These are phyloP conservation scores for Drosophila miranda DNA, from an alignment of 1,140 invertebrate species.

Conservation along the genomic window DNA sequence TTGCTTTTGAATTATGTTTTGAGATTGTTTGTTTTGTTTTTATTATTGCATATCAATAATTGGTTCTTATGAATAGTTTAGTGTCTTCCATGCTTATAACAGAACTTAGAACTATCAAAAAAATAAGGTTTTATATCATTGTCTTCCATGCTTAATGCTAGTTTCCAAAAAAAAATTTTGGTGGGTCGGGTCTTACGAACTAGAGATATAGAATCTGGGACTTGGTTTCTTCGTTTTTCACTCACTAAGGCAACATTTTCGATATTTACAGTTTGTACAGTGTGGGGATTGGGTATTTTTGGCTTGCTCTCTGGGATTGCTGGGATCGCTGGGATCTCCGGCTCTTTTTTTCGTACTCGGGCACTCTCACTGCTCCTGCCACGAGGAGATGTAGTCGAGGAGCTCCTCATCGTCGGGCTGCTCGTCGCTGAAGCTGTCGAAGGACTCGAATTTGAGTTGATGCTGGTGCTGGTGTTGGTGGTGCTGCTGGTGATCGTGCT, in stretches of 20 bases:
- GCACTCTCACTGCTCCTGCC: constrained; percentile 87
- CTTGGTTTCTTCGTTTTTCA: constrained; percentile 36
- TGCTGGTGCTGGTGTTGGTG: constrained; percentile 52
- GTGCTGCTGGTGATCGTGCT: constrained; percentile 78
- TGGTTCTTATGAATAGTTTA: constrained; percentile 66
- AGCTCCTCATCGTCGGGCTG: constrained; percentile 95
- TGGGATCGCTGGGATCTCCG: constrained; percentile 11
- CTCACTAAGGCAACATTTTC: constrained; percentile 61
- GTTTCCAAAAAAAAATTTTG: constrained; percentile 48
- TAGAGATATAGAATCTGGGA: constrained; percentile 45
- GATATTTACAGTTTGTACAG: constrained; percentile 73
- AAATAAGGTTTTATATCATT: constrained; percentile 77
- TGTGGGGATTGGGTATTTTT: constrained; percentile 5
- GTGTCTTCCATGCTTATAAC: constrained; percentile 81
- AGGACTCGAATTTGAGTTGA: constrained; percentile 85
- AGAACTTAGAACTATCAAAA: constrained; percentile 63
- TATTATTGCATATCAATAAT: constrained; percentile 63
- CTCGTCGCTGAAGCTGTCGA: constrained; percentile 90
- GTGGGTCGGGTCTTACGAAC: not conserved
- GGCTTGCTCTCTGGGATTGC: constrained; percentile 10
- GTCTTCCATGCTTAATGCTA: constrained; percentile 73
- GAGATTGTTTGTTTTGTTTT: constrained; percentile 44
- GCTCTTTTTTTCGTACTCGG: not conserved
- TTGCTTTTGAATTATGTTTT: constrained; percentile 26
- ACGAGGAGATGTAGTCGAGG: constrained; percentile 93